A percentile compares a stretch with the other conserved stretches of the same genome.
phyloP scores from a whole-genome alignment of 2,113 vertebrate genomes.

The Rousettus leschenaultii region DNA sequence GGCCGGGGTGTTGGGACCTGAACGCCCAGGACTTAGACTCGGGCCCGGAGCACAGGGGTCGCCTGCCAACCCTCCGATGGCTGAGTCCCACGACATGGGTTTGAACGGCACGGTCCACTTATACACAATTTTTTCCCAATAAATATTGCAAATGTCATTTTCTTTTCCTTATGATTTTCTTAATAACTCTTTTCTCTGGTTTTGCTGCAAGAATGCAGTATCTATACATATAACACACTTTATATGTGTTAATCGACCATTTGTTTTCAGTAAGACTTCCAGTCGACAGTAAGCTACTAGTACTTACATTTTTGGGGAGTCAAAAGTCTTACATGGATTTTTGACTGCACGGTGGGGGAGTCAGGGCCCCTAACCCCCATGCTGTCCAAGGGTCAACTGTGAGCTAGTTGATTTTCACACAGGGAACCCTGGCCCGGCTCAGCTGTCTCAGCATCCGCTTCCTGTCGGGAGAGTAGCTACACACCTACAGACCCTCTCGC shows the following conservation, averaged over 20 bases:
- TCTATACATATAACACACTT: too few relatives aligned
- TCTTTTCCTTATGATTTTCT: background rate
- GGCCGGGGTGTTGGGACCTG: background rate
- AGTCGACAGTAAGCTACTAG: too few relatives aligned
- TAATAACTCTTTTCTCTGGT: background rate
- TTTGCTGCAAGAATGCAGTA: background rate
- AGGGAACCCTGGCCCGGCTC: background rate
- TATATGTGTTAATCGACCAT: too few relatives aligned
- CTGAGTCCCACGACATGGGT: background rate
- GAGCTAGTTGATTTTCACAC: background rate
- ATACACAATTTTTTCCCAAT: background rate
- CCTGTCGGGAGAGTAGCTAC: fast-evolving
- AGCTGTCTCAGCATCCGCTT: background rate
- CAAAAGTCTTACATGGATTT: too few relatives aligned
- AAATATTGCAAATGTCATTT: background rate
- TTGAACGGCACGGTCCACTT: background rate
- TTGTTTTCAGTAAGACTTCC: too few relatives aligned
- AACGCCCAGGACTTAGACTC: background rate
- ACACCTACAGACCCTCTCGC: background rate
- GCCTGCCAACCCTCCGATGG: background rate
- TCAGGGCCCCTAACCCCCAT: too few relatives aligned
- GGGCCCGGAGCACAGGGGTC: background rate
- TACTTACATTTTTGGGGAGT: too few relatives aligned
- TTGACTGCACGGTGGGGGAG: too few relatives aligned
- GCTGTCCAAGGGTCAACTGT: too few relatives aligned